Conservation (phyloP, 2,797 vertebrate genomes). For the Selene dorsalis region DNA sequence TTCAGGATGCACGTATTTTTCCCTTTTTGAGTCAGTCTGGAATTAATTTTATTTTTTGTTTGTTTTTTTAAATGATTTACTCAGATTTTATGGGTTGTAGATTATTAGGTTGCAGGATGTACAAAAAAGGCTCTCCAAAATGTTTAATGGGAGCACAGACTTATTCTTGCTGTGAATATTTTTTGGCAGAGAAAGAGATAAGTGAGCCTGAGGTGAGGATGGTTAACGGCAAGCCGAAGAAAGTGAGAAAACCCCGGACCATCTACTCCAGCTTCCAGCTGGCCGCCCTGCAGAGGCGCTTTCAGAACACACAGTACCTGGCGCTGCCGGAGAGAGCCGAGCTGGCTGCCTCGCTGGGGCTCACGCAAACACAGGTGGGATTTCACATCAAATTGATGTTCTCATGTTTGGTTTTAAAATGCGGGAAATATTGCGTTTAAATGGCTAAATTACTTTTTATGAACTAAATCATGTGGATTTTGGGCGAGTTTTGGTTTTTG, state of each 20-base stretch:
- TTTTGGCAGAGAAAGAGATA: constrained; percentile 92
- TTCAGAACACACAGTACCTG: constrained; percentile 99
- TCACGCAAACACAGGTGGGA: constrained; percentile 97
- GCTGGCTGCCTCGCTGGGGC: constrained; percentile 94
- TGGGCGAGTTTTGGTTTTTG: not conserved
- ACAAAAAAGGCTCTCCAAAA: not conserved
- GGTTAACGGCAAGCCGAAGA: constrained; percentile 99
- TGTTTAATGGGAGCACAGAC: not conserved
- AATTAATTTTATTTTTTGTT: no score
- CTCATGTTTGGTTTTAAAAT: not conserved
- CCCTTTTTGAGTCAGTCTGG: not conserved
- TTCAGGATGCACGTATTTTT: not conserved
- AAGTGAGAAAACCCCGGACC: constrained; percentile 97
- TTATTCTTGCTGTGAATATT: constrained; percentile 3
- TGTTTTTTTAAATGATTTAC: not conserved
- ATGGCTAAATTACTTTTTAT: not conserved
- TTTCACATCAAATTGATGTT: not conserved
- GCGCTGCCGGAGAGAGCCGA: constrained; percentile 98
- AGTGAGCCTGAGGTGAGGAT: constrained; percentile 96
- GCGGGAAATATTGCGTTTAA: not conserved
- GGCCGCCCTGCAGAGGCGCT: constrained; percentile 95
- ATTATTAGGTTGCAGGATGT: not conserved
- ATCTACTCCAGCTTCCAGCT: constrained; percentile 99
- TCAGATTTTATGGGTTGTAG: not conserved
- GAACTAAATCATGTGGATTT: not conserved